These are phyloP conservation scores for Mola mola DNA, from an alignment of 2,113 vertebrate species.

Conservation along the genomic window DNA sequence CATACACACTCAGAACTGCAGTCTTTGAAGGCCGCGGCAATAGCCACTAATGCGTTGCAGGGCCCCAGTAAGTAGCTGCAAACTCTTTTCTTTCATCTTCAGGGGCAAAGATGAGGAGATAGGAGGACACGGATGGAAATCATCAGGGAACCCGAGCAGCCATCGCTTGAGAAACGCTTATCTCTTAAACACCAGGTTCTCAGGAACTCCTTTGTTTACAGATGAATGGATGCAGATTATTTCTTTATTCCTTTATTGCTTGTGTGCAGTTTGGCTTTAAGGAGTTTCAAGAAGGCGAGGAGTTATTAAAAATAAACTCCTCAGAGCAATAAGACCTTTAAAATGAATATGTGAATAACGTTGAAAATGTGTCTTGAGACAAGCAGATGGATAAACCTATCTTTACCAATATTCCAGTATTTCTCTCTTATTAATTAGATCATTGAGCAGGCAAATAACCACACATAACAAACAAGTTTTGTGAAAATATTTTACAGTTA, in stretches of 20 bases:
- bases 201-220: conserved; percentile 57
- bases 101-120: conserved; percentile 67
- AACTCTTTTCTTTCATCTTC: conserved; percentile 76
- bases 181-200: conserved; percentile 70
- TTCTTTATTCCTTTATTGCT: conserved; percentile 27
- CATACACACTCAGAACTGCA: background rate
- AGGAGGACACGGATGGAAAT: conserved; percentile 51
- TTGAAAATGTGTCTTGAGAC: background rate
- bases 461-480: background rate
- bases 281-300: conserved; percentile 5
- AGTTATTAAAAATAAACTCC: conserved; percentile 21
- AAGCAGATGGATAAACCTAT: conserved; percentile 1
- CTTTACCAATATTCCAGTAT: background rate
- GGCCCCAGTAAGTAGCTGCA: conserved; percentile 70
- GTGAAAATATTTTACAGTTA: background rate
- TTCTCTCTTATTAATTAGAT: background rate
- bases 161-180: conserved; percentile 55
- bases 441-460: background rate
- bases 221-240: conserved; percentile 22
- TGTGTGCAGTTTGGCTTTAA: background rate
- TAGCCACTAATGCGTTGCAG: conserved; percentile 67
- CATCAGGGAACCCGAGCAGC: conserved; percentile 52
- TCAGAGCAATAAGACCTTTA: background rate
- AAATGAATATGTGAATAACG: background rate
- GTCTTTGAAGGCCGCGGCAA: conserved; percentile 55